These are phyloP conservation scores for Turritopsis dohrnii DNA, from an alignment of 30 jellyfish, hydroid and myxozoan genomes.

Conservation along the genomic window DNA sequence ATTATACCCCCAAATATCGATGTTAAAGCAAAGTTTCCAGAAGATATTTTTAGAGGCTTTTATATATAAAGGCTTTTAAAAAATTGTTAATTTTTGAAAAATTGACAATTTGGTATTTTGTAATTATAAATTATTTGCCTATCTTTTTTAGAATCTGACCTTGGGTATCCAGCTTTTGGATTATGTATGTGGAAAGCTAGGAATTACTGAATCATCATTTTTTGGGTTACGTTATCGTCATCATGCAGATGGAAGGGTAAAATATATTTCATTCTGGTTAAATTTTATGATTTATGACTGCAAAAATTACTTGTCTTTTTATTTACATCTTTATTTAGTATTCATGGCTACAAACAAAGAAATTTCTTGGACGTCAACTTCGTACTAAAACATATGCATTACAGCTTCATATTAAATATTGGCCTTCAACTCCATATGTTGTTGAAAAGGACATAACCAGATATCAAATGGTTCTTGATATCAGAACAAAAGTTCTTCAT, in stretches of 20 bases:
- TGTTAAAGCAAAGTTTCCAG: no score
- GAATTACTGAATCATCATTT: not conserved
- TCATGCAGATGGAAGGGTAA: not conserved
- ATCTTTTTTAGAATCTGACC: not conserved
- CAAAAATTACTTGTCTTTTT: no score
- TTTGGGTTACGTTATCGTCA: not conserved
- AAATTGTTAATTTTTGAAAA: no score
- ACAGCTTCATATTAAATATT: not conserved
- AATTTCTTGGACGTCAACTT: slow-evolving; percentile 17
- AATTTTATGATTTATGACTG: no score
- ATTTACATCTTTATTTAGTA: not conserved
- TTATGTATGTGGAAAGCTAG: not conserved
- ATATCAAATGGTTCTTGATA: not conserved
- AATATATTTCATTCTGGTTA: not conserved
- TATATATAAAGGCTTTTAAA: no score
- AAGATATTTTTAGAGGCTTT: no score
- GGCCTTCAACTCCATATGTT: slow-evolving; percentile 18
- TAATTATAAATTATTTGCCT: not conserved
- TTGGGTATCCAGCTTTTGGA: slow-evolving; percentile 1
- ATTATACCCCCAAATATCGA: no score
- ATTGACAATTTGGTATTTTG: no score
- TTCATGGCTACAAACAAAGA: slow-evolving; percentile 6
- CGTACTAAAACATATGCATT: not conserved
- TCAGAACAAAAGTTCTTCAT: not conserved
- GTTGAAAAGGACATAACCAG: slow-evolving; percentile 4